Evolutionary conservation across 2,888 invertebrate species (phyloP).

Genomic region (Cenopis cana): DNA sequence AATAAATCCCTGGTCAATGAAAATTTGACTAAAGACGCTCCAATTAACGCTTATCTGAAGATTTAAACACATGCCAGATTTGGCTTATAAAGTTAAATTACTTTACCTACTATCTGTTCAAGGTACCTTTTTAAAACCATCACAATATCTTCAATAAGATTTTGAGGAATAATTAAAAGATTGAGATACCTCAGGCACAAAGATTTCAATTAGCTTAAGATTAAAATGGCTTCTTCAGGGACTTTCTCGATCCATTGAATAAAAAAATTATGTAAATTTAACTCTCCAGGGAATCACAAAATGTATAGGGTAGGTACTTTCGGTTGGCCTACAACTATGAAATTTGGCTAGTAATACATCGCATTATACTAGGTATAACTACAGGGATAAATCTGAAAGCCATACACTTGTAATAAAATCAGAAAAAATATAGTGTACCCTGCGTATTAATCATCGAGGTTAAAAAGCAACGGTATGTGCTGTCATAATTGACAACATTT

Average conservation of each 20-base stretch:
- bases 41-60: neutral
- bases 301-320: too few relatives aligned
- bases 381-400: too few relatives aligned
- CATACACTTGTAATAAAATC: too few relatives aligned
- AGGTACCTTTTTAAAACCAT: neutral
- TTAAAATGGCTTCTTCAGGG: conserved; percentile 10
- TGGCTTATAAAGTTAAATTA: neutral
- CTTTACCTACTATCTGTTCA: neutral
- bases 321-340: too few relatives aligned
- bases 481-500: too few relatives aligned
- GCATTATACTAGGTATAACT: too few relatives aligned
- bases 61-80: conserved; percentile 4
- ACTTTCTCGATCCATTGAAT: neutral
- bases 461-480: too few relatives aligned
- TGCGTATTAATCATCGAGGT: too few relatives aligned
- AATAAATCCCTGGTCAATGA: neutral
- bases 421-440: too few relatives aligned
- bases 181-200: conserved; percentile 16
- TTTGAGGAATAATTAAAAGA: conserved; percentile 6
- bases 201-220: conserved; percentile 30
- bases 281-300: too few relatives aligned
- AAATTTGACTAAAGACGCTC: neutral
- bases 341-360: too few relatives aligned
- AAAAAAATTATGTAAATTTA: neutral
- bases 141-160: neutral